Base-by-base conservation (phyloP, 2,888 invertebrate genomes). In the Phengaris alcon region DNA sequence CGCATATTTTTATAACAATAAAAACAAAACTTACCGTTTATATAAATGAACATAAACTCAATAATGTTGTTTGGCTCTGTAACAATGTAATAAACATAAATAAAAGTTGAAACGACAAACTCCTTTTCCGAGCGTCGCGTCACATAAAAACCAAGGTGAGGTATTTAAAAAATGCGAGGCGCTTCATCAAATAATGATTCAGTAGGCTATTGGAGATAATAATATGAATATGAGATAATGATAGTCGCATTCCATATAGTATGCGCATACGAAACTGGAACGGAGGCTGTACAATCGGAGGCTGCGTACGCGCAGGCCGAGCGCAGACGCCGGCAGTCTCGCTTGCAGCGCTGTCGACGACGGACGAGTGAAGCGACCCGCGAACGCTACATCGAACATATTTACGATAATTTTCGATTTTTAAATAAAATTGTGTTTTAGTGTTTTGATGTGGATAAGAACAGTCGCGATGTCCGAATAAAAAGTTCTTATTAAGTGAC, bases 261-360 rank as follows among this genome's bases (percentile, higher is more conserved):
- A 81, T 84, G 83, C 79, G 79, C 81, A 80, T 84, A 83, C 82
- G 81, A 81, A 82, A 81, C 83, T 83, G 84, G 85, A 82, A 83
- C 83, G 87, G 87, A 89, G 89, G 88, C 87, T 88, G 90, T 87
- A 87, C 80, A 80, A 81, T 79, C 80, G 81, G 82, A 79, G 81
- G 81, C 79, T 81, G 83, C 81, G 82, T 86, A 82, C 85, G 86
- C 88, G 87, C 84, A 85, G 84, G 82, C 81, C 46, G 79, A 82
- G 82, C 82, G 79, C 83, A 84, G 82, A 83, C 77, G 82, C 84
- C 83, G 85, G 83, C 89, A 93, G 93, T 93, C 89, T 90, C 91
- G 89, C 90, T 90, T 85, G 86, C 86, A 86, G 85, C 91, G 84
- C 88, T 85, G 90, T 88, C 87, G 88, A 86, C 82, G 75, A 80